Evolutionary conservation across 1,140 invertebrate genomes (phyloP), one percentile per base, ranked within the genome.

Genomic region (Leptopilina clavipes): DNA sequence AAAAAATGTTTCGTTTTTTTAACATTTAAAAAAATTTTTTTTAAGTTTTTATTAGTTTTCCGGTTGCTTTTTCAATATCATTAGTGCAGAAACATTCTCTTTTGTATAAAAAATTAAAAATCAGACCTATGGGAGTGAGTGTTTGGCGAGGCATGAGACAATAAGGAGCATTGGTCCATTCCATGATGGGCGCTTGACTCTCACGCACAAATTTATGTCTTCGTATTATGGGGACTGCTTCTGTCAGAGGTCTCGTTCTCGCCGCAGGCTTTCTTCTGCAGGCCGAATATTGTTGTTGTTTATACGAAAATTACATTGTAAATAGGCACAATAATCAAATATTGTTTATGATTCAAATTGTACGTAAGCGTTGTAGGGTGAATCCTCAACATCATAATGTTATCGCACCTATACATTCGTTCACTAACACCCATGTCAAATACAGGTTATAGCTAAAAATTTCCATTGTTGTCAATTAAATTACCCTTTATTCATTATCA

Each of bases 371-470:
- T 85, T 84, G 79, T 80, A 82, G 82, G 73, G 73, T 79, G 79
- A 83, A 84, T 40, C 82, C 84, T 81, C 79, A 80, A 78, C 76
- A 82, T 73, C 78, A 65, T 81, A 82, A 79, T 76, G 72, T 84
- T 86, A 82, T 79, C 83, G 82, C 83, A 87, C 83, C 78, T 87
- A 86, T 87, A 88, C 82, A 86, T 86, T 85, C 81, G 81, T 84
- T 88, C 81, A 87, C 80, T 79, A 79, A 83, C 81, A 82, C 84
- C 85, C 76, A 85, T 84, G 79, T 85, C 81, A 88, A 86, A 88
- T 86, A 87, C 82, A 88, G 82, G 75, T 86, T 83, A 86, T 86
- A 87, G 83, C 79, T 81, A 87, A 86, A 85, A 76, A 81, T n/a
- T 7, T n/a, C 3, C 6, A 6, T 31, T 65, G 25, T 65, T 17